These are phyloP conservation scores for Charanyca ferruginea DNA, from an alignment of 2,888 invertebrate species.

Conservation along the genomic window DNA sequence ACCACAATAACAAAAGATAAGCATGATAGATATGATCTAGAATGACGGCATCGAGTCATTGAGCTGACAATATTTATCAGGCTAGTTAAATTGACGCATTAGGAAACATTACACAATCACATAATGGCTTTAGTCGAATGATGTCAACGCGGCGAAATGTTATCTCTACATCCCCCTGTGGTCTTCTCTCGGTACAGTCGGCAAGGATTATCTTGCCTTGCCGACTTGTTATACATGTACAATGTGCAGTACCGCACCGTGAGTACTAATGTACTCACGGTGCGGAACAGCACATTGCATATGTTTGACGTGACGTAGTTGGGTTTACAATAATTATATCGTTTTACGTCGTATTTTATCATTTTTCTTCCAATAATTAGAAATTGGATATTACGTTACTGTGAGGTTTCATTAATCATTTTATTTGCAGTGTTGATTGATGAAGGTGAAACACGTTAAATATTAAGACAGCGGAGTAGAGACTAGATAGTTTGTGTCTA, in stretches of 20 bases:
- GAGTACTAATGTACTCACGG: slow-evolving; percentile 25
- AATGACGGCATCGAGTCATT: slow-evolving; percentile 16
- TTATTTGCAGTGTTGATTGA: slow-evolving; percentile 24
- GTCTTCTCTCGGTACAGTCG: slow-evolving; percentile 71
- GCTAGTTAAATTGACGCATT: slow-evolving; percentile 32
- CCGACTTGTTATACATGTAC: no score
- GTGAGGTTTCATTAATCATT: background rate
- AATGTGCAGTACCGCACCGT: no score
- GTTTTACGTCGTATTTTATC: slow-evolving; percentile 5
- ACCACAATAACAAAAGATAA: slow-evolving; percentile 29
- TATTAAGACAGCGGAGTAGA: slow-evolving; percentile 49
- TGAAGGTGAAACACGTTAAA: slow-evolving; percentile 35
- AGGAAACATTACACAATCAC: slow-evolving; percentile 41
- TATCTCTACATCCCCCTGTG: slow-evolving; percentile 86
- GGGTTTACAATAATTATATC: slow-evolving; percentile 10
- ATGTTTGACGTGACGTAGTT: slow-evolving; percentile 20
- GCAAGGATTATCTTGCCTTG: no score
- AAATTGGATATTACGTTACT: slow-evolving; percentile 1
- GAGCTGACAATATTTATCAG: slow-evolving; percentile 35
- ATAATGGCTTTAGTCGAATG: slow-evolving; percentile 67
- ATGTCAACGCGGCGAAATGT: slow-evolving; percentile 84
- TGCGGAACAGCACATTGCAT: slow-evolving; percentile 35
- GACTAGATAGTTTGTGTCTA: slow-evolving; percentile 65
- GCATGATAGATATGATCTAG: slow-evolving; percentile 10
- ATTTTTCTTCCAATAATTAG: background rate